Evolutionary conservation across 2,113 vertebrate species (phyloP).

Genomic region (Macrotis lagotis): DNA sequence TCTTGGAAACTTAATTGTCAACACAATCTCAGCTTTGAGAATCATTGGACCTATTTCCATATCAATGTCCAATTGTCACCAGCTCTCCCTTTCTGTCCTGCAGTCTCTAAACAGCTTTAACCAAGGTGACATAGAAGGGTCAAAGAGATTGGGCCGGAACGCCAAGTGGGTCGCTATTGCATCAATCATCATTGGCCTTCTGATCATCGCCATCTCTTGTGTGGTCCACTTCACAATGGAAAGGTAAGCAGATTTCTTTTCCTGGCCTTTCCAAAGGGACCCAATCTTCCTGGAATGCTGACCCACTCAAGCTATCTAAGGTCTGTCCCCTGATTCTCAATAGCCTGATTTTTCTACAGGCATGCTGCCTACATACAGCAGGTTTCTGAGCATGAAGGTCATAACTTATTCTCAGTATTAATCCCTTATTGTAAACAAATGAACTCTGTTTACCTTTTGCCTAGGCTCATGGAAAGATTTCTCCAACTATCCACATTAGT

Average conservation of each 20-base stretch:
- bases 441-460: neutral
- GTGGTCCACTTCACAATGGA: constrained; percentile 87
- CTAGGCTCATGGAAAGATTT: constrained; percentile 15
- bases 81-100: constrained; percentile 63
- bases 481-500: neutral
- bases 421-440: neutral
- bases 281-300: neutral
- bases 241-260: constrained; percentile 76
- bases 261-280: neutral
- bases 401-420: neutral
- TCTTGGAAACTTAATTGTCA: no score
- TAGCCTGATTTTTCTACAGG: neutral
- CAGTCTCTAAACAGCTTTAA: constrained; percentile 92
- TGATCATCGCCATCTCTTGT: constrained; percentile 85
- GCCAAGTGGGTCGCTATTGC: constrained; percentile 89
- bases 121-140: constrained; percentile 89
- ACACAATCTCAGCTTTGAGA: neutral
- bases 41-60: neutral
- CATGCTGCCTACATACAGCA: neutral
- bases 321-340: neutral
- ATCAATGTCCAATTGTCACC: constrained; percentile 24
- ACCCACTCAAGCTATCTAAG: neutral
- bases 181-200: constrained; percentile 88
- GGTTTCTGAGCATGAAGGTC: neutral
- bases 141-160: constrained; percentile 86